Percentiles rank a stretch among this genome's conserved stretches.
These are phyloP conservation scores for Amphipoea lucens DNA, from an alignment of 2,888 invertebrate genomes.

Conservation along the genomic window DNA sequence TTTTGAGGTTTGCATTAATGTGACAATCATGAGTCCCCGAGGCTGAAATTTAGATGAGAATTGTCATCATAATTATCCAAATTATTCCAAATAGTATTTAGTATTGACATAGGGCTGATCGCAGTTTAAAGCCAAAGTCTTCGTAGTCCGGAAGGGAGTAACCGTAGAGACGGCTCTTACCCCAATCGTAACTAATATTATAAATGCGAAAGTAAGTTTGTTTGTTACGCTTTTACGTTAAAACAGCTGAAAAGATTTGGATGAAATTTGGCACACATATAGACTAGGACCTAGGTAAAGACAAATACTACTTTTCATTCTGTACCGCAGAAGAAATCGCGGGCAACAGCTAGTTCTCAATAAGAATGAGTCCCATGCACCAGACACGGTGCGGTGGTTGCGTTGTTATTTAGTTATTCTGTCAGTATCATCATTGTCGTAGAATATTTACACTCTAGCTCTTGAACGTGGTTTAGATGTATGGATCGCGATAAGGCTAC, in stretches of 20 bases:
- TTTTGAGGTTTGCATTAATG: not conserved
- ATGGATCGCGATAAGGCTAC: not conserved
- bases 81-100: not conserved
- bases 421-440: not conserved
- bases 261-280: no score
- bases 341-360: not conserved
- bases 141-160: not conserved
- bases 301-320: not conserved
- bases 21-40: not conserved
- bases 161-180: not conserved
- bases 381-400: not conserved
- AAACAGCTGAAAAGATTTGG: not conserved
- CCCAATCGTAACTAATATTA: not conserved
- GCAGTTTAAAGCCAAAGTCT: not conserved
- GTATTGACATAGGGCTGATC: not conserved
- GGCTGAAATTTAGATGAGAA: not conserved
- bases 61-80: not conserved
- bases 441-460: not conserved
- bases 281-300: not conserved
- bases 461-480: not conserved
- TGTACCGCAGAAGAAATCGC: no score
- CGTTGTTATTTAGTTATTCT: not conserved
- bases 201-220: not conserved
- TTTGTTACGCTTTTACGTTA: not conserved
- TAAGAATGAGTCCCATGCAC: not conserved